Evolutionary conservation across 53 echinoderm and acorn worm species (phyloP), one percentile per base, ranked within the genome.

Genomic region (Holothuria leucospilota): DNA sequence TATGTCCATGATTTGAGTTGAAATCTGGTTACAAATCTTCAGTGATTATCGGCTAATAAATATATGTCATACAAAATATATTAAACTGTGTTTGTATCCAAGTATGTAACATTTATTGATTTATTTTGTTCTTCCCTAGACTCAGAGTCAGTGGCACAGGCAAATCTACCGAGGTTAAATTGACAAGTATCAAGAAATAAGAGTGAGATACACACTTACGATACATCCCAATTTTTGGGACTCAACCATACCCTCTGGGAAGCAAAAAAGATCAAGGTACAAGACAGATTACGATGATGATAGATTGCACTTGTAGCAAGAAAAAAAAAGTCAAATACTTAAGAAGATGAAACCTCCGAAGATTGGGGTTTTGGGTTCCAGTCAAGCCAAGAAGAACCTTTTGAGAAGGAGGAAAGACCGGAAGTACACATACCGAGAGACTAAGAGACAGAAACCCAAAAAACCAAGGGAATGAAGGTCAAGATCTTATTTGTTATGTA

Each of bases 161-260:
- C 14, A 99, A 99, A 75, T 60, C 90, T 26, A n/a, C n/a, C 90
- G 88, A 82, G 99, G 95, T 38, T 85, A 92, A 39, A 86, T 94
- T 39, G 99, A 95, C 81, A 99, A 99, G 84, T 99, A 99, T 86
- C 85, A 90, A 20, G n/a, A n/a, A 87, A 94, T 71, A 99, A 94
- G 91, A 99, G 95, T 56, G 99, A 99, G 65, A 82, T 95, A 27
- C 60, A 85, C 41, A 94, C 93, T 24, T 99, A 99, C 70, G 91
- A 94, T 87, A 52, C 93, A 4, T 94, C 86, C 38, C n/a, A n/a
- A 90, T 94, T n/a, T n/a, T n/a, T n/a, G n/a, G 90, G 99, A 99
- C 78, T 99, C 99, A 60, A 99, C 99, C 30, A 85, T 99, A 18
- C 99, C 99, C 24, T 92, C 95, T 2, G 89, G 84, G 23, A n/a